Base-by-base conservation (phyloP, 2,888 invertebrate genomes). In the Cephus pygmeus region DNA sequence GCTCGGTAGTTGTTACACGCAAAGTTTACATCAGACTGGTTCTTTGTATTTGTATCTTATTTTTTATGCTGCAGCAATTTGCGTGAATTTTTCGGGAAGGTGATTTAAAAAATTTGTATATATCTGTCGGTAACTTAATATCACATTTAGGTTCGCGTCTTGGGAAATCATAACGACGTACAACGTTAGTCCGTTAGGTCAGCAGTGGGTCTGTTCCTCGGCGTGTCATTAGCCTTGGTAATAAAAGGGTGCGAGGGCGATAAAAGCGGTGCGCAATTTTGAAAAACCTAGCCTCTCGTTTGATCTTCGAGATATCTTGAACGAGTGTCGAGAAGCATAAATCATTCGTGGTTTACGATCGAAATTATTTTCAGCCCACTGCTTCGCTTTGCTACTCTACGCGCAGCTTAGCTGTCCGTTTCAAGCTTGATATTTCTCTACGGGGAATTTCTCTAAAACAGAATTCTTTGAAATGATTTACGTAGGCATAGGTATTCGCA, bases 331-430 rank as follows among this genome's bases (percentile, higher is more conserved):
- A 71, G 71, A 34, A 34, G 36, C 74, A n/a, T 74, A 74, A 74
- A 74, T 74, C 74, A 74, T 34, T 35, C 34, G 36, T n/a, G 74
- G 74, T 74, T 74, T 74, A 74, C 36, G 74, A 74, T 74, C 34
- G 36, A 74, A 71, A 40, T 34, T 74, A 74, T 74, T 74, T 74
- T 34, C 36, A 40, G 74, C 74, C 34, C 23, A 23, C 56, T 56
- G 56, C 56, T 56, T 9, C 56, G 15, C 56, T 56, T 23, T 23
- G 56, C 56, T 56, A 6, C 56, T 40, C 15, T 23, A 9, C 23
- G 23, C 56, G 6, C 23, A 9, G 56, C 23, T 9, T 56, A 23
- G 56, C 56, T 56, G 56, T 23, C 56, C 23, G 56, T 56, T 56
- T 56, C 56, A 23, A 56, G 56, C 56, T 56, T 9, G 56, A 56